Base-by-base conservation (phyloP, 2,888 invertebrate genomes). In the Sthenelais limicola region DNA sequence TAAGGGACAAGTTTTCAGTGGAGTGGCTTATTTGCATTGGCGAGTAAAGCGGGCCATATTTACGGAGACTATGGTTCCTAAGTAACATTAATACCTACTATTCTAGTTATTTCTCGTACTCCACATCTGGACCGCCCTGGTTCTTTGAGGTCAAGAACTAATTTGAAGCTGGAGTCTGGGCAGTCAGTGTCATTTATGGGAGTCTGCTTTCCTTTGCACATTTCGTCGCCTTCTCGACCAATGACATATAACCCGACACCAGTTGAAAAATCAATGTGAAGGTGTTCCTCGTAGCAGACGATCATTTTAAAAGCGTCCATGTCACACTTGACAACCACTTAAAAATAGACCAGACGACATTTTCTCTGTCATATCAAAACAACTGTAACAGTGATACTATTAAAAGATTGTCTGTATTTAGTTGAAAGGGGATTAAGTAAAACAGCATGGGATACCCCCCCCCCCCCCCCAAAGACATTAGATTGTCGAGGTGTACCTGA, bases 301-400 rank as follows among this genome's bases (percentile, higher is more conserved):
- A 56, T 33, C 56, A 56, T 56, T 21, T 30, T 12, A 21, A 56
- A 56, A 1, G 30, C 18, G 30, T 30, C 56, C 15, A 56, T 33
- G 30, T 56, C 30, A 56, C 56, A 56, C 18, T 21, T 28, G 3
- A 56, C 56, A 12, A 33, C 12, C 18, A 56, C 56, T 56, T 26
- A 43, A 43, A 43, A n/a, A n/a, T n/a, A n/a, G n/a, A n/a, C n/a
- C n/a, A n/a, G n/a, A n/a, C n/a, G n/a, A n/a, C n/a, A n/a, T n/a
- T n/a, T n/a, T n/a, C n/a, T n/a, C n/a, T n/a, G n/a, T n/a, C n/a
- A n/a, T n/a, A n/a, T n/a, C n/a, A n/a, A n/a, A n/a, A n/a, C n/a
- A n/a, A n/a, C n/a, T n/a, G n/a, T n/a, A n/a, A n/a, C n/a, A n/a
- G n/a, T n/a, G n/a, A n/a, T n/a, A n/a, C n/a, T n/a, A n/a, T n/a